Percentiles rank a stretch among this genome's conserved stretches.
These are phyloP conservation scores for Hoplostethus mediterraneus DNA, from an alignment of 2,797 vertebrate genomes.

Conservation along the genomic window DNA sequence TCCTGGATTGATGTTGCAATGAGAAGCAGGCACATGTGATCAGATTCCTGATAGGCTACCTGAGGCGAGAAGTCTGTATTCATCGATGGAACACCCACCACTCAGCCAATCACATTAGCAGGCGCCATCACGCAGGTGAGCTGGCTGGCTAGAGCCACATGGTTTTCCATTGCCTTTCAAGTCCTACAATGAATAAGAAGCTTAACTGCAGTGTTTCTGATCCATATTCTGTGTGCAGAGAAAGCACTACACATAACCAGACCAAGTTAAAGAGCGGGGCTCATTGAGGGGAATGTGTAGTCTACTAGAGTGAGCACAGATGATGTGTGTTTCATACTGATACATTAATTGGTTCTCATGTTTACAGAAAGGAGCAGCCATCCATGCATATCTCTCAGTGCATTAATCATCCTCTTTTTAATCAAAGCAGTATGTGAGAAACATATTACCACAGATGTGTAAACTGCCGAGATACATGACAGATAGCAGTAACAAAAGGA, in stretches of 20 bases:
- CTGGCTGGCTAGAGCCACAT: constrained; percentile 44
- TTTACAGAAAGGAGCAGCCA: constrained; percentile 16
- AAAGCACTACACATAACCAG: constrained; percentile 19
- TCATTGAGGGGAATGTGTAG: not conserved
- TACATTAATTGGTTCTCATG: constrained; percentile 49
- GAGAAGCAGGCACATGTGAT: constrained; percentile 60
- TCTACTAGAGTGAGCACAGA: not conserved
- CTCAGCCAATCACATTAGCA: constrained; percentile 65
- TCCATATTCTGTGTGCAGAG: constrained; percentile 38
- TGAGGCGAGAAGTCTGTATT: constrained; percentile 67
- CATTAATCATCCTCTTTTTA: constrained; percentile 17
- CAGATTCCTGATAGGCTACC: constrained; percentile 69
- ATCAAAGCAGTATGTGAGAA: constrained; percentile 23
- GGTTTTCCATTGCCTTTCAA: constrained; percentile 49
- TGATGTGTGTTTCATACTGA: constrained; percentile 5
- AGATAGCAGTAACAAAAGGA: not conserved
- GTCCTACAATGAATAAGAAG: constrained; percentile 50
- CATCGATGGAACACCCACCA: constrained; percentile 54
- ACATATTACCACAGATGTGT: constrained; percentile 7
- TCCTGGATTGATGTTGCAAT: constrained; percentile 66
- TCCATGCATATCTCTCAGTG: constrained; percentile 24
- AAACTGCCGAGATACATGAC: constrained; percentile 5
- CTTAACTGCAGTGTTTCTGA: constrained; percentile 42
- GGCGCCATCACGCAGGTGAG: constrained; percentile 42
- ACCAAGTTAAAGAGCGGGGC: constrained; percentile 16